Evolutionary conservation across 2,888 invertebrate genomes (phyloP).

Genomic region (Heliconius charithonia): DNA sequence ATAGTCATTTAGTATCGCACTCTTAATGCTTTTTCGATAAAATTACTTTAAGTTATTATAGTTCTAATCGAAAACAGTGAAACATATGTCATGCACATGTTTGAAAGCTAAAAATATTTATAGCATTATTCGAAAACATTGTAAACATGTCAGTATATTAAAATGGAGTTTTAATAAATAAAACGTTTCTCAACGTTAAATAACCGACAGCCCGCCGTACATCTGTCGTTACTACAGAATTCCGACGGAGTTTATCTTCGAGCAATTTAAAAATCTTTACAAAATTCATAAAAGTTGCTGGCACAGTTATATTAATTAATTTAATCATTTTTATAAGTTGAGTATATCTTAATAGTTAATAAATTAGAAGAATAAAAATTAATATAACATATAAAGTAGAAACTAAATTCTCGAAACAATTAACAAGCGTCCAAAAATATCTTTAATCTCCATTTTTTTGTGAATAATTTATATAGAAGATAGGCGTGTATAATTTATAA

Average conservation of each 20-base stretch:
- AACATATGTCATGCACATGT: constrained; percentile 20
- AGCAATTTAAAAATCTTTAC: not conserved
- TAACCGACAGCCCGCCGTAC: constrained; percentile 63
- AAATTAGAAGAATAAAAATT: not conserved
- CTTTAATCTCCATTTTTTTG: not conserved
- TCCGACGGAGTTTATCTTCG: constrained; percentile 52
- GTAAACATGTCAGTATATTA: constrained; percentile 20
- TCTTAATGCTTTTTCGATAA: constrained; percentile 31
- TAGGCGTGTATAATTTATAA: not conserved
- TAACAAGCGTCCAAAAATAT: not conserved
- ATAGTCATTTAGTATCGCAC: constrained; percentile 50
- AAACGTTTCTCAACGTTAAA: constrained; percentile 25
- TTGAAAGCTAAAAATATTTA: constrained; percentile 16
- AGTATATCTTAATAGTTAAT: not conserved
- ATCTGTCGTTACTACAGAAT: constrained; percentile 61
- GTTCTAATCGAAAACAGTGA: not conserved
- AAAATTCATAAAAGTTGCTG: not conserved
- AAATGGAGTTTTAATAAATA: constrained; percentile 1
- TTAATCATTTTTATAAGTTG: not conserved
- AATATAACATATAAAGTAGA: not conserved
- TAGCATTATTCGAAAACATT: constrained; percentile 12
- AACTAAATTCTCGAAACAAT: not conserved
- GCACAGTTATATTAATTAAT: not conserved
- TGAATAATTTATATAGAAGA: not conserved
- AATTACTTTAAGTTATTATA: constrained; percentile 18